These are phyloP conservation scores for Autographa pulchrina DNA, from an alignment of 2,888 invertebrate genomes.

Conservation along the genomic window DNA sequence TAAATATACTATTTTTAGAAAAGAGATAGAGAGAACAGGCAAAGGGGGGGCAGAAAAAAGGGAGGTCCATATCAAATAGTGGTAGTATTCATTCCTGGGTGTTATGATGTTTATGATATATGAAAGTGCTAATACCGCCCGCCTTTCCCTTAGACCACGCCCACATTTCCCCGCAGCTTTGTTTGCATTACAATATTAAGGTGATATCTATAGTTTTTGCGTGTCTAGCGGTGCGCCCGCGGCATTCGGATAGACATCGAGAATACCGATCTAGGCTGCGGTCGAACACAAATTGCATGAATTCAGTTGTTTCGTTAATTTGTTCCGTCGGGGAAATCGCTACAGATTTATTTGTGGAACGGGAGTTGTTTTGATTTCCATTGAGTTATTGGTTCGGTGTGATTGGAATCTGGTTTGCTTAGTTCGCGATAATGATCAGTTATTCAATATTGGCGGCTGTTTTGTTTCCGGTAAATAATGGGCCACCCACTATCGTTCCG, in stretches of 20 bases:
- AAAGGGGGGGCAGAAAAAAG: not conserved
- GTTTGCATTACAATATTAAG: slow-evolving; percentile 78
- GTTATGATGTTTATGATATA: not conserved
- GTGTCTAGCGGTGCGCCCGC: slow-evolving; percentile 66
- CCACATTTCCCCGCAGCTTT: slow-evolving; percentile 76
- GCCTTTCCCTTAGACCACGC: slow-evolving; percentile 52
- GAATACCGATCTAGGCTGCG: slow-evolving; percentile 60
- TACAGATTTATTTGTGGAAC: slow-evolving; percentile 56
- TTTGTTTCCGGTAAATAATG: slow-evolving; percentile 7
- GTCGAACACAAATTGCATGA: slow-evolving; percentile 61
- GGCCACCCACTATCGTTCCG: slow-evolving; percentile 3
- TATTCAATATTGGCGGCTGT: slow-evolving; percentile 33
- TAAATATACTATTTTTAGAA: not conserved
- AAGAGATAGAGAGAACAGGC: too few species aligned
- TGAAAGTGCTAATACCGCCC: slow-evolving; percentile 18
- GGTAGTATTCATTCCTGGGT: not conserved
- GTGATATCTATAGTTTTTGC: slow-evolving; percentile 78
- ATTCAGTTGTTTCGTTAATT: slow-evolving; percentile 52
- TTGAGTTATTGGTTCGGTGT: slow-evolving; percentile 47
- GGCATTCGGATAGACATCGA: slow-evolving; percentile 61
- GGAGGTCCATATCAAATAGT: not conserved
- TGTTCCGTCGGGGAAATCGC: slow-evolving; percentile 49
- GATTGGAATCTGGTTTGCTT: slow-evolving; percentile 37
- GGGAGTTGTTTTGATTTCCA: slow-evolving; percentile 50
- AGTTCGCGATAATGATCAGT: slow-evolving; percentile 40